Base-by-base conservation (phyloP, 2,888 invertebrate species). In the Helicoverpa assulta region DNA sequence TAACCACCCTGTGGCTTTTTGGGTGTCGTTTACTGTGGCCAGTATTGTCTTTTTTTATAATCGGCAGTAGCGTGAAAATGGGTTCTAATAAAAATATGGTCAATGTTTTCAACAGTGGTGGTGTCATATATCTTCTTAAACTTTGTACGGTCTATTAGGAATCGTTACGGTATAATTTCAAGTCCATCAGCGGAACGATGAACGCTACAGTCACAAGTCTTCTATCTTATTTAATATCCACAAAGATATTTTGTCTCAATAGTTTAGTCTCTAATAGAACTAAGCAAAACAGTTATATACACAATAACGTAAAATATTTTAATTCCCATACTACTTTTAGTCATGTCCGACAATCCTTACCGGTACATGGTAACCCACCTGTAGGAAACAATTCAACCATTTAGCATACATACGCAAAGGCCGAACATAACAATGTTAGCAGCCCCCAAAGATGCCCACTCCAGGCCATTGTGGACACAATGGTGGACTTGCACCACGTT, bases 331-430 rank as follows among this genome's bases (percentile, higher is more conserved):
- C 14, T 47, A 47, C 47, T 47, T n/a, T 47, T n/a, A 47, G 47
- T 47, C 47, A 47, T 26, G 18, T 77, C 80, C 64, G 69, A 59
- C 26, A 26, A 26, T 69, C n/a, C 10, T 16, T 7, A 10, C 26
- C 7, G 61, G 59, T 26, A 60, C 52, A 81, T 93, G 87, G 93
- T 87, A 51, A 85, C 87, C 86, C 86, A 90, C 70, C 37, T 52
- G 73, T 85, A 88, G 89, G 88, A 90, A 92, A 93, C 91, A 93
- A 94, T 93, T 88, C 88, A 85, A 87, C 88, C 91, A 91, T 94
- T 94, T 95, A 95, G 93, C 94, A 89, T 93, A 90, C 90, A 90
- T 89, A 91, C 90, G 93, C 90, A 92, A 92, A 87, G 83, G 83
- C 81, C 85, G 84, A 81, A 79, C 80, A 69, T 70, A 73, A 77